These are phyloP conservation scores for Chionoecetes opilio DNA, from an alignment of 1,140 invertebrate species.

Conservation along the genomic window DNA sequence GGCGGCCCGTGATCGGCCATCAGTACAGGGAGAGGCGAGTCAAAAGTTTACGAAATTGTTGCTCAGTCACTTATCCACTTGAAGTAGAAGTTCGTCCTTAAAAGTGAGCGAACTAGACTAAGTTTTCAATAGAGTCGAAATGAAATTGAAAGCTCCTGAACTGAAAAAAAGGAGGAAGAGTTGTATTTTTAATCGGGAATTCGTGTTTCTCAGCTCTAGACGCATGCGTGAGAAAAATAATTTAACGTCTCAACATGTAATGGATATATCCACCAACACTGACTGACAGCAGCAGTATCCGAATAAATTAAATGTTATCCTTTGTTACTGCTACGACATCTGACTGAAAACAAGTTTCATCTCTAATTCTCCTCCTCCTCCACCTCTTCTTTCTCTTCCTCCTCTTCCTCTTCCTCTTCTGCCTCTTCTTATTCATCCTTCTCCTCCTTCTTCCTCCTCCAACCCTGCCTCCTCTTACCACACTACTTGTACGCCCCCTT, in stretches of 20 bases:
- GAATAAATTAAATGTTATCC: too few species aligned
- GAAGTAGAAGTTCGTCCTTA: conserved; percentile 17
- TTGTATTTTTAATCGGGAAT: conserved; percentile 20
- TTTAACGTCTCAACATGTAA: not conserved
- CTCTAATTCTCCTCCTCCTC: not conserved
- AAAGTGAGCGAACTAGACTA: conserved; percentile 27
- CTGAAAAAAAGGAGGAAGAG: not conserved
- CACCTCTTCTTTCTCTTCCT: not conserved
- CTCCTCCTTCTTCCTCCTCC: not conserved
- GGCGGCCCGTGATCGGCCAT: conserved; percentile 11
- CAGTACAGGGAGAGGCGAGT: conserved; percentile 13
- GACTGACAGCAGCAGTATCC: not conserved
- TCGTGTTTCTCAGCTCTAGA: not conserved
- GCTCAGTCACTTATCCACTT: conserved; percentile 14
- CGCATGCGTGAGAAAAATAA: not conserved
- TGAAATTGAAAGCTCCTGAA: not conserved
- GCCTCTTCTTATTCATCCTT: not conserved
- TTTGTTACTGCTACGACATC: too few species aligned
- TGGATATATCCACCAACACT: not conserved
- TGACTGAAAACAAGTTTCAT: not conserved
- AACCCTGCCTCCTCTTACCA: not conserved
- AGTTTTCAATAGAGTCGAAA: conserved; percentile 30
- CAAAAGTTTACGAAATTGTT: conserved; percentile 31
- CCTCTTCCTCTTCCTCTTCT: not conserved
- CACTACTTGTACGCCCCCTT: not conserved